phyloP scores from a whole-genome alignment of 1,140 invertebrate genomes.

The Ceratosolen fusciceps region DNA sequence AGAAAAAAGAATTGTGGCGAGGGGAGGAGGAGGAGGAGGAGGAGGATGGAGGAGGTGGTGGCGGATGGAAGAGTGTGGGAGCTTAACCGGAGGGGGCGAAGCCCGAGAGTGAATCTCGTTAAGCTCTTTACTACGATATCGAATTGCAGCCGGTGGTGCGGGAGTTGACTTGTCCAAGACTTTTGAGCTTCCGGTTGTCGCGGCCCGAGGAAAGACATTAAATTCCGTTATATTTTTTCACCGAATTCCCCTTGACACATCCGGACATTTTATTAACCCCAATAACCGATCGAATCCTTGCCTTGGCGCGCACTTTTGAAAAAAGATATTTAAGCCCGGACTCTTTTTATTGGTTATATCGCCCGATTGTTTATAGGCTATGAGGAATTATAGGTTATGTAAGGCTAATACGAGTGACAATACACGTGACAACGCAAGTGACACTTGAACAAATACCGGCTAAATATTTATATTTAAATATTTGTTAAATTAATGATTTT shows the following conservation, averaged over 20 bases:
- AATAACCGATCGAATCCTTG: not conserved
- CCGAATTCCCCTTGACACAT: not conserved
- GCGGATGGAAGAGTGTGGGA: not conserved
- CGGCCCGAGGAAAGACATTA: not conserved
- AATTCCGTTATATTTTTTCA: conserved; percentile 4
- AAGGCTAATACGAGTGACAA: no score
- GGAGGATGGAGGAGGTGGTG: not conserved
- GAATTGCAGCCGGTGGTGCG: conserved; percentile 32
- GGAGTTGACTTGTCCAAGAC: conserved; percentile 34
- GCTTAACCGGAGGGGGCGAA: conserved; percentile 11
- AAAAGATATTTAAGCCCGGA: no score
- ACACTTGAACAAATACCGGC: no score
- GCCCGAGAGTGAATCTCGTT: conserved; percentile 46
- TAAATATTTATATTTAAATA: no score
- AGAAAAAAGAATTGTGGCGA: no score
- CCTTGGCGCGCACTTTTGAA: no score
- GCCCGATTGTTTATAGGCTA: no score
- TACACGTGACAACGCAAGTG: no score
- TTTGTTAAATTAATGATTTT: no score
- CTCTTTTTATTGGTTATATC: no score
- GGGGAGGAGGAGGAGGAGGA: no score
- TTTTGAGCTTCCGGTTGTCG: conserved; percentile 35
- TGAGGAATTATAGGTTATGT: no score
- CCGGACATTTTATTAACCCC: not conserved
- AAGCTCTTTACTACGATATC: conserved; percentile 36